These are phyloP conservation scores for Poecilia gillii DNA, from an alignment of 2,797 vertebrate species.

Conservation along the genomic window DNA sequence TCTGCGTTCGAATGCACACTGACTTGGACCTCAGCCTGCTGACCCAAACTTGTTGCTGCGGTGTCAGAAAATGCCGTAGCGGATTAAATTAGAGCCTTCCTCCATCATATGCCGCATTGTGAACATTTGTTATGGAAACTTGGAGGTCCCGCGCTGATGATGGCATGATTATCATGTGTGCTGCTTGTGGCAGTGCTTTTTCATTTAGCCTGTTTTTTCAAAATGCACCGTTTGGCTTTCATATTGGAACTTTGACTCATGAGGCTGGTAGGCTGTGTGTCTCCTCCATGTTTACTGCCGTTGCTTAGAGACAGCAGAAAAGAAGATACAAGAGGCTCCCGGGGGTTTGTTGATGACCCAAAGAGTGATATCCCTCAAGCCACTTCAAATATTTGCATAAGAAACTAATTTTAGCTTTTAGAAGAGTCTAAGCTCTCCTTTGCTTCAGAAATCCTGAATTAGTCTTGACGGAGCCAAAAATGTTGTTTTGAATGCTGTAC, in stretches of 20 bases:
- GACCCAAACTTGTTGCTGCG: constrained; percentile 39
- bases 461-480: no score
- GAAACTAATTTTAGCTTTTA: constrained; percentile 54
- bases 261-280: constrained; percentile 58
- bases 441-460: constrained; percentile 11
- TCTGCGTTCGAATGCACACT: constrained; percentile 14
- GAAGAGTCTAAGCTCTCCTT: constrained; percentile 4
- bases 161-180: constrained; percentile 45
- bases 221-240: constrained; percentile 56
- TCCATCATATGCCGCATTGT: constrained; percentile 56
- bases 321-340: constrained; percentile 53
- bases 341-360: constrained; percentile 58
- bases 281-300: constrained; percentile 64
- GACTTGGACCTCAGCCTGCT: constrained; percentile 18
- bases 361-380: constrained; percentile 47
- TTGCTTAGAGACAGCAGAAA: constrained; percentile 62
- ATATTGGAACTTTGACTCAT: constrained; percentile 71
- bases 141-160: constrained; percentile 32
- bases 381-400: constrained; percentile 42
- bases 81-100: constrained; percentile 56
- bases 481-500: neutral
- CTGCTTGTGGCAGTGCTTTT: constrained; percentile 38
- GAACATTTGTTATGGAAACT: constrained; percentile 71
- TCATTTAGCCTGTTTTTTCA: constrained; percentile 52
- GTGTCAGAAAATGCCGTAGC: constrained; percentile 62